A percentile compares a stretch with the other conserved stretches of the same genome.
Evolutionary conservation across 2,888 invertebrate species (phyloP).

Genomic region (Bedellia somnulentella): DNA sequence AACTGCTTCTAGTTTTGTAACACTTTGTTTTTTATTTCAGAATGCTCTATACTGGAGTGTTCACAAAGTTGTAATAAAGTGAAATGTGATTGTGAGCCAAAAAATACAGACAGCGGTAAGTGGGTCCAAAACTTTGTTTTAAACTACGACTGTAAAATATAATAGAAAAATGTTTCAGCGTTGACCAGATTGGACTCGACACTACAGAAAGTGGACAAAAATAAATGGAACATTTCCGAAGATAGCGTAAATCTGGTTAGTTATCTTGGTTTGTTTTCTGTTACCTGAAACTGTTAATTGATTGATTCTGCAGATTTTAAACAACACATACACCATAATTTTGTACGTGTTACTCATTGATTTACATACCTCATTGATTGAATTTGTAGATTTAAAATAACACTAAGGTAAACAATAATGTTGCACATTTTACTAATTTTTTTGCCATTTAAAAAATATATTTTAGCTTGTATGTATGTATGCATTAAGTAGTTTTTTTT

Average conservation of each 20-base stretch:
- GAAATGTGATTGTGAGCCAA: slow-evolving; percentile 40
- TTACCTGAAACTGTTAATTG: slow-evolving; percentile 1
- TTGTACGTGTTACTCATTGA: too few relatives aligned
- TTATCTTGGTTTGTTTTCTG: slow-evolving; percentile 4
- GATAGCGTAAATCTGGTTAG: slow-evolving; percentile 38
- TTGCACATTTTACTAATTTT: too few relatives aligned
- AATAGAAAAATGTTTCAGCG: slow-evolving; percentile 33
- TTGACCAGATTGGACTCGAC: slow-evolving; percentile 64
- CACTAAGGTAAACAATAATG: too few relatives aligned
- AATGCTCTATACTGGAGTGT: slow-evolving; percentile 46
- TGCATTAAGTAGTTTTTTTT: too few relatives aligned
- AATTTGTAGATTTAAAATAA: too few relatives aligned
- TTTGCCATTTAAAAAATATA: too few relatives aligned
- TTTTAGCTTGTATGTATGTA: too few relatives aligned
- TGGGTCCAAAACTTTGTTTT: slow-evolving; percentile 5
- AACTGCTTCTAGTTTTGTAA: not conserved
- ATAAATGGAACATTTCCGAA: slow-evolving; percentile 37
- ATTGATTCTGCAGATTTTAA: slow-evolving; percentile 1
- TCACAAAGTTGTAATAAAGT: slow-evolving; percentile 30
- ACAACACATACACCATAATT: not conserved
- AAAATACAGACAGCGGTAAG: slow-evolving; percentile 35
- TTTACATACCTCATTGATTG: too few relatives aligned
- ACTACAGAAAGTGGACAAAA: slow-evolving; percentile 52
- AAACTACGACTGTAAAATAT: not conserved
- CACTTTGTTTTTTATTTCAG: slow-evolving; percentile 19